Conservation (phyloP, 2,888 invertebrate genomes). For the Odontocerum albicorne region DNA sequence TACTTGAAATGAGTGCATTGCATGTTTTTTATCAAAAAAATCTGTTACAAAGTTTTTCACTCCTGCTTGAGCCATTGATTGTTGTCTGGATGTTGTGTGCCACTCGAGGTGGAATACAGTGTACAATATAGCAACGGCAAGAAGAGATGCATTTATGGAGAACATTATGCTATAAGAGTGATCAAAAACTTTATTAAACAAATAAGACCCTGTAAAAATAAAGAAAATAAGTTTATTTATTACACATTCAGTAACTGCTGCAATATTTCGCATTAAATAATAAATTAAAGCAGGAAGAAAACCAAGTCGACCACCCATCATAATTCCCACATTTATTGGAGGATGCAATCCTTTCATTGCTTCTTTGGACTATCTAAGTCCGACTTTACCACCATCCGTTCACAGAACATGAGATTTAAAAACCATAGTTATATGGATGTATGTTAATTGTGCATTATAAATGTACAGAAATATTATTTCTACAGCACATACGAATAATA, state of each 20-base stretch:
- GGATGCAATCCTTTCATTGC: too few relatives aligned
- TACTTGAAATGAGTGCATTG: conserved; percentile 63
- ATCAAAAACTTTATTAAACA: conserved; percentile 63
- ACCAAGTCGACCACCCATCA: neutral
- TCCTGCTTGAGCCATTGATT: conserved; percentile 59
- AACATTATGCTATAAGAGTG: conserved; percentile 75
- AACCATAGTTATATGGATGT: too few relatives aligned
- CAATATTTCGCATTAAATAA: too few relatives aligned
- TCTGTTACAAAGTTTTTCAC: conserved; percentile 63
- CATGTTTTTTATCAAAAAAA: conserved; percentile 72
- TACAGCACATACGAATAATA: too few relatives aligned
- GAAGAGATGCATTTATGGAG: conserved; percentile 64
- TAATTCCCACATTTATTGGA: too few relatives aligned
- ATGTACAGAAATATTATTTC: too few relatives aligned
- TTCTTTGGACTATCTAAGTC: too few relatives aligned
- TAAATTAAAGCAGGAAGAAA: too few relatives aligned
- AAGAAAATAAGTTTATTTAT: conserved; percentile 2
- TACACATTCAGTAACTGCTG: too few relatives aligned
- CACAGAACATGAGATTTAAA: too few relatives aligned
- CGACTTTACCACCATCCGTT: too few relatives aligned
- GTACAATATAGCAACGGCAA: conserved; percentile 66
- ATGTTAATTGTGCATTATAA: too few relatives aligned
- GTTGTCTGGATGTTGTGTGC: conserved; percentile 68
- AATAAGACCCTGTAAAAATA: conserved; percentile 60
- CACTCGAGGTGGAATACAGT: conserved; percentile 65